A percentile compares a stretch with the other conserved stretches of the same genome.
phyloP scores from a whole-genome alignment of 2,797 vertebrate species.

The Crocidura indochinensis region DNA sequence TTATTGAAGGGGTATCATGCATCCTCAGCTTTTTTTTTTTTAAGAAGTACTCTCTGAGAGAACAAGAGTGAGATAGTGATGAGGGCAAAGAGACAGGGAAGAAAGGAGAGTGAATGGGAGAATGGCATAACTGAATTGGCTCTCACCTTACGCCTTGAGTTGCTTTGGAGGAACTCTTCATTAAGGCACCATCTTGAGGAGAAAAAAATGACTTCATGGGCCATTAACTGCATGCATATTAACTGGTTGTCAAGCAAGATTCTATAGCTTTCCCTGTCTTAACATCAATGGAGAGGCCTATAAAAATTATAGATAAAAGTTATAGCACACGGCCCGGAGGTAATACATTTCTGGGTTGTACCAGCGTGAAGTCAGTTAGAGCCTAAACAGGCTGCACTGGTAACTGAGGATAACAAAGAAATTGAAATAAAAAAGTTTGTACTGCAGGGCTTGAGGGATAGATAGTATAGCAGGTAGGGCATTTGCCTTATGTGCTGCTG shows the following conservation, averaged over 20 bases:
- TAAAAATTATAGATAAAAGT: slow-evolving; percentile 3
- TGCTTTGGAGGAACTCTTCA: background rate
- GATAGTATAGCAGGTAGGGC: too few relatives aligned
- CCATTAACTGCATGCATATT: background rate
- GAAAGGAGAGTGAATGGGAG: background rate
- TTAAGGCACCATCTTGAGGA: background rate
- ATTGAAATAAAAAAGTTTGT: slow-evolving; percentile 12
- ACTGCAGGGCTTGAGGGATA: background rate
- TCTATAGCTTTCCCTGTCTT: slow-evolving; percentile 35
- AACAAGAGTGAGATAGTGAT: background rate
- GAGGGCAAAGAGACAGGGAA: background rate
- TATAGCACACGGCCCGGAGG: background rate
- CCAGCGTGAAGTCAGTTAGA: slow-evolving; percentile 14
- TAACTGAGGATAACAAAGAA: background rate
- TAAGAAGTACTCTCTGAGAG: background rate
- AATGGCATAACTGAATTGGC: background rate
- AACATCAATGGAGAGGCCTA: background rate
- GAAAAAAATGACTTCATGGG: background rate
- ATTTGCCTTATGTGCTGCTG: too few relatives aligned
- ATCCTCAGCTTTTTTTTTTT: background rate
- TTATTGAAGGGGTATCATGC: too few relatives aligned
- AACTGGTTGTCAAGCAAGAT: background rate
- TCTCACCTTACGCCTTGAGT: background rate
- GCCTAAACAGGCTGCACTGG: background rate
- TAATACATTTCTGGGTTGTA: slow-evolving; percentile 2